Conservation (phyloP, 2,113 vertebrate species). For the Equus quagga region DNA sequence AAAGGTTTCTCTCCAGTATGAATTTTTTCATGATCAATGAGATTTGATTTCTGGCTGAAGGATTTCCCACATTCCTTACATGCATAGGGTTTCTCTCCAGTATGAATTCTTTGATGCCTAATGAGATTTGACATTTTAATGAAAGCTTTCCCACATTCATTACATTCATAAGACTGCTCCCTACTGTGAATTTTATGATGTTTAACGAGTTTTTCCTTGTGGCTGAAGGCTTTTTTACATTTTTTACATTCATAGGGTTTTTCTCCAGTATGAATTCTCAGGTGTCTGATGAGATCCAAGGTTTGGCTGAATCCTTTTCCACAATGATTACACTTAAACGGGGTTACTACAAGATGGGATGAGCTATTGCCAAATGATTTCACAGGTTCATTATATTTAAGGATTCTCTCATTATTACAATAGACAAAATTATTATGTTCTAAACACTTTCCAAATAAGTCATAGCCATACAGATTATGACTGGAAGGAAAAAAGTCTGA, state of each 20-base stretch:
- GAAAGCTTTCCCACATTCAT: constrained; percentile 76
- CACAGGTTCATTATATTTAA: constrained; percentile 45
- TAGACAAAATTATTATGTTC: constrained; percentile 56
- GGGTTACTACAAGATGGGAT: constrained; percentile 54
- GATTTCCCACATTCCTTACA: constrained; percentile 80
- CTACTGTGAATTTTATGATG: constrained; percentile 79
- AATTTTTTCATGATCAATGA: constrained; percentile 78
- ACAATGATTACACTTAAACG: constrained; percentile 80
- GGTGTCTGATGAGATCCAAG: constrained; percentile 78
- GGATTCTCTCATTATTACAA: constrained; percentile 13
- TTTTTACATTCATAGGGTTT: constrained; percentile 78
- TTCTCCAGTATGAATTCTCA: constrained; percentile 78
- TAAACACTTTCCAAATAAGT: constrained; percentile 57
- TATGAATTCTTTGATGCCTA: constrained; percentile 80
- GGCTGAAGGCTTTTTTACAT: constrained; percentile 80
- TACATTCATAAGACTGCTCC: constrained; percentile 75
- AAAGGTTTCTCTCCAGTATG: constrained; percentile 81
- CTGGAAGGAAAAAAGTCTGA: constrained; percentile 61
- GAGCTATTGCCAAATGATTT: constrained; percentile 40
- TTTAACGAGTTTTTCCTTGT: constrained; percentile 74
- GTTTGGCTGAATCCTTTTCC: constrained; percentile 74
- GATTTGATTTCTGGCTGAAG: constrained; percentile 77
- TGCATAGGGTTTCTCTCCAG: constrained; percentile 79
- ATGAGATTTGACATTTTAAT: constrained; percentile 82
- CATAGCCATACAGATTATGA: constrained; percentile 38